Base-by-base conservation (phyloP, 2,113 vertebrate genomes). In the Campylorhamphus procurvoides region DNA sequence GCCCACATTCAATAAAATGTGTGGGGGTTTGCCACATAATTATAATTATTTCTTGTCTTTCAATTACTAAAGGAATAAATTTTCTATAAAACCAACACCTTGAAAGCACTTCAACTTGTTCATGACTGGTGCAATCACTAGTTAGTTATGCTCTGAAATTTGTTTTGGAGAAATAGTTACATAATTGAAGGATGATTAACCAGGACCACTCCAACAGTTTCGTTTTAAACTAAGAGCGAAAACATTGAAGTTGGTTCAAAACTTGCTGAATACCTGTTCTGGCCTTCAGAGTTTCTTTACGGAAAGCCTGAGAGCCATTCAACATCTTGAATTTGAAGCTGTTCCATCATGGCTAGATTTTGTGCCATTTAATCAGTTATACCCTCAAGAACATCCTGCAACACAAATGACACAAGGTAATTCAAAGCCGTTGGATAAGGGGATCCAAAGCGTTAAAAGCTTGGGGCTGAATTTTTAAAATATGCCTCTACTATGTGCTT, bases 351-450 rank as follows among this genome's bases (percentile, higher is more conserved):
- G 39, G 55, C 31, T 73, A 69, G 82, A 69, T 85, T 91, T 82
- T 83, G 67, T 86, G 67, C 40, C 44, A 47, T 95, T 89, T 90
- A 86, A 95, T 86, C 88, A 71, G 50, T 86, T 77, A 77, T 83
- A 87, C 52, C 39, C 55, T 87, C 59, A 86, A 93, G 75, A 96
- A 64, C 75, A 93, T 83, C 42, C 72, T 88, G 63, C 37, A 73
- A 71, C 47, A 62, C 24, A 58, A 95, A 55, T 88, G 63, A 86
- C 71, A 90, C 55, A 33, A 84, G 39, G 76, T 77, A 93, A 85
- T 84, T 94, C 72, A 92, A 93, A 93, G 76, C 76, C 89, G 39
- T 78, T 88, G 89, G 89, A 78, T 89, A 90, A 84, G 42, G 58
- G 53, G 37, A 88, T 60, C 22, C 0, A 0, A 79, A 42, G 50